Conservation (phyloP, 2,113 vertebrate genomes). For the Platanista minor region DNA sequence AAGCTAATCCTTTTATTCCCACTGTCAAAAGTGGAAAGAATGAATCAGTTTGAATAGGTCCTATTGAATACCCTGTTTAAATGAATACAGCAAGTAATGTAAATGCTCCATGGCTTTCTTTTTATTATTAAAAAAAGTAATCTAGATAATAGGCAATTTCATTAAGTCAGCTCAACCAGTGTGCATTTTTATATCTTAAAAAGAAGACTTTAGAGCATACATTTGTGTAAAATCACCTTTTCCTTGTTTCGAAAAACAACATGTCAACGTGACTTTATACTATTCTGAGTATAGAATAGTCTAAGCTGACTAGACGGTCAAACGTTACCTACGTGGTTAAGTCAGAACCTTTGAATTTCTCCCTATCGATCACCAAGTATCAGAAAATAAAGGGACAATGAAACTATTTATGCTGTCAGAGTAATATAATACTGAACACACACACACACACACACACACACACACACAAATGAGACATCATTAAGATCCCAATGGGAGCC, state of each 20-base stretch:
- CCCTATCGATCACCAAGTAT: constrained; percentile 20
- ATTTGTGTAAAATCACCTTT: constrained; percentile 56
- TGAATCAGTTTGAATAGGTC: constrained; percentile 36
- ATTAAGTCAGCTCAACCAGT: constrained; percentile 52
- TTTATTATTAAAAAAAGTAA: constrained; percentile 52
- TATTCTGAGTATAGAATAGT: constrained; percentile 26
- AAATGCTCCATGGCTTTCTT: constrained; percentile 47
- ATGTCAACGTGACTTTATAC: not conserved
- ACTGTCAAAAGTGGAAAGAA: not conserved
- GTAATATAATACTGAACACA: constrained; percentile 39
- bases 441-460: not conserved
- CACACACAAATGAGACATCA: not conserved
- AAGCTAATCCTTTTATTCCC: constrained; percentile 11
- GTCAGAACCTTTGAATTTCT: constrained; percentile 54
- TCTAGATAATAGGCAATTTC: constrained; percentile 57
- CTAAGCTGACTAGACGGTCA: constrained; percentile 62
- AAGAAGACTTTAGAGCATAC: constrained; percentile 21
- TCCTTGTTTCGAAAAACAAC: constrained; percentile 45
- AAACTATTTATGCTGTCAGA: constrained; percentile 52
- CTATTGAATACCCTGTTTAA: constrained; percentile 35
- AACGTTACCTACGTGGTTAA: constrained; percentile 61
- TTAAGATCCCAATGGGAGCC: constrained; percentile 35
- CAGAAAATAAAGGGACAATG: constrained; percentile 50
- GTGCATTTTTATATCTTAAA: constrained; percentile 46
- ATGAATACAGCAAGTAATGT: constrained; percentile 61